Percentiles rank a stretch among this genome's conserved stretches.
These are phyloP conservation scores for Gallinago jamesoni DNA, from an alignment of 2,113 vertebrate genomes.

Conservation along the genomic window DNA sequence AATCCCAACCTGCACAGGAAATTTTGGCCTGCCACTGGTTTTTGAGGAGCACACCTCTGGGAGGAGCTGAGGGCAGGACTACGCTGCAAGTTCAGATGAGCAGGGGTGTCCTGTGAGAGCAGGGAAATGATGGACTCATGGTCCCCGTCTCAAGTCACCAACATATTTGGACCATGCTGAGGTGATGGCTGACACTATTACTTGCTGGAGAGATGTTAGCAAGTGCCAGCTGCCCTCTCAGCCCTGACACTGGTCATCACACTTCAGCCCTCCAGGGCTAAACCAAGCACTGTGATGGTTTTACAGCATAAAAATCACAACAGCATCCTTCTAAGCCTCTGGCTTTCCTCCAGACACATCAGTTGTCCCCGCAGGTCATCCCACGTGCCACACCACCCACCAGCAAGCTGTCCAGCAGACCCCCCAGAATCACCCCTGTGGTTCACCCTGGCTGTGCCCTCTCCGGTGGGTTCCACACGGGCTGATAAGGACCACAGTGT, in stretches of 20 bases:
- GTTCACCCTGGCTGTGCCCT: neutral
- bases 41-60: neutral
- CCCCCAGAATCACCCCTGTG: neutral
- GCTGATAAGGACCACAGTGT: neutral
- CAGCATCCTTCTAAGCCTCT: neutral
- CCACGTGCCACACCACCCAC: neutral
- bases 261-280: neutral
- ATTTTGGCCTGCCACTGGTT: neutral
- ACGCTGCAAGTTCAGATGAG: rapidly evolving
- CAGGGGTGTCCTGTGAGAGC: neutral
- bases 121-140: neutral
- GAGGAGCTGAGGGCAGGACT: neutral
- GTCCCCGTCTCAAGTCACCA: too few species aligned
- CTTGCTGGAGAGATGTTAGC: neutral
- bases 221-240: neutral
- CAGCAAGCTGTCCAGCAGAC: neutral
- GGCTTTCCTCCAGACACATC: neutral
- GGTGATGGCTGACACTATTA: neutral
- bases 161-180: rapidly evolving
- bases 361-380: neutral
- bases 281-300: neutral
- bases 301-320: rapidly evolving
- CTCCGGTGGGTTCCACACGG: rapidly evolving
- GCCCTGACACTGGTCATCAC: neutral
- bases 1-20: neutral